A percentile compares a stretch with the other conserved stretches of the same genome.
These are phyloP conservation scores for Barbus barbus DNA, from an alignment of 2,113 vertebrate genomes.

Conservation along the genomic window DNA sequence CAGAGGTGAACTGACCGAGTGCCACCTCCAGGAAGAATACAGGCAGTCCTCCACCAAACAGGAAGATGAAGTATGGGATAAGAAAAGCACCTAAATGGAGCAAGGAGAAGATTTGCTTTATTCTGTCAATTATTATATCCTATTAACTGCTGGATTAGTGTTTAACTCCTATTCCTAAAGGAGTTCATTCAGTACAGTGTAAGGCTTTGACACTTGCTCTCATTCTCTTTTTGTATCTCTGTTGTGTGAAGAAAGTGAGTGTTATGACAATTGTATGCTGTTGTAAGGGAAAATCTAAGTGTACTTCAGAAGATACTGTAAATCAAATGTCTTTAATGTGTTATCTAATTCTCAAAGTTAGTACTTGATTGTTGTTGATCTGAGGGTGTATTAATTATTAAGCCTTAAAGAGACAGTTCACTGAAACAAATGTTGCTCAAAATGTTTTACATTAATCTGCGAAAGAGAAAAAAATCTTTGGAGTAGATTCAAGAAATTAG, in stretches of 20 bases:
- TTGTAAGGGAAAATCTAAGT: background rate
- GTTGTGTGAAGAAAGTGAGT: background rate
- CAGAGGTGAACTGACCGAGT: conserved; percentile 95
- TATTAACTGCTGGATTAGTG: conserved; percentile 17
- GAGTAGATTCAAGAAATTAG: background rate
- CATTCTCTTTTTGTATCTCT: background rate
- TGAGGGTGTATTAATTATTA: too few relatives aligned
- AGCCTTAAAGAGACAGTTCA: too few relatives aligned
- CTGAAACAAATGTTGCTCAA: background rate
- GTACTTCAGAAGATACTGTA: background rate
- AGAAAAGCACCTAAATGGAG: conserved; percentile 91
- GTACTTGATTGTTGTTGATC: background rate
- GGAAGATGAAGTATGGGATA: conserved; percentile 99
- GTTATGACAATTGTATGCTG: conserved; percentile 22
- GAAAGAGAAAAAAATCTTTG: background rate
- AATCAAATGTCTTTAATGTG: background rate
- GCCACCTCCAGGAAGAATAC: conserved; percentile 99
- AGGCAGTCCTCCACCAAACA: conserved; percentile 96
- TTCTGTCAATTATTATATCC: conserved; percentile 36
- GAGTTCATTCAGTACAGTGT: background rate
- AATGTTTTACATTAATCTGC: background rate
- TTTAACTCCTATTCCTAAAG: background rate
- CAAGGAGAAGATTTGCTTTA: background rate
- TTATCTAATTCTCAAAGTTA: background rate
- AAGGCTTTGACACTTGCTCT: background rate